These are phyloP conservation scores for Thymelicus lineola DNA, from an alignment of 2,888 invertebrate species.

Conservation along the genomic window DNA sequence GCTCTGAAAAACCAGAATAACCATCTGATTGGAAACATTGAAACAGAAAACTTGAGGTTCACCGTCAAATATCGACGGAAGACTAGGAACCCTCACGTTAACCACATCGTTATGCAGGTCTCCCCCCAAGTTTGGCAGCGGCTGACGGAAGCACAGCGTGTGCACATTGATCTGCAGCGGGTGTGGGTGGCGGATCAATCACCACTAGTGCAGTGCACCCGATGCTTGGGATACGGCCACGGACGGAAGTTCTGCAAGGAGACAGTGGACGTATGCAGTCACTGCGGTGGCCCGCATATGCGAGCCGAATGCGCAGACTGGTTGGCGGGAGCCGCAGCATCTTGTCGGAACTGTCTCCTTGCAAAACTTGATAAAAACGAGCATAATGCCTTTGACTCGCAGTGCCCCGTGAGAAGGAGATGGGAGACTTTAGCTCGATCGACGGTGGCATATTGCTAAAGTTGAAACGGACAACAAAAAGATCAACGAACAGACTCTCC, in stretches of 20 bases:
- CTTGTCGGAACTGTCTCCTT: neutral
- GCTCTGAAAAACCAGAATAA: no score
- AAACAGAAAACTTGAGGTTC: no score
- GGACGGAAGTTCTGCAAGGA: neutral
- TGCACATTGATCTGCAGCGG: neutral
- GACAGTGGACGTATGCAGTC: no score
- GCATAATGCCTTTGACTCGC: neutral
- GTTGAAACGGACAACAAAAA: neutral
- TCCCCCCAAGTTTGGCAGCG: no score
- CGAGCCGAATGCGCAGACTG: neutral
- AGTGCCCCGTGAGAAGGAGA: neutral
- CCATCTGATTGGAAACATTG: no score
- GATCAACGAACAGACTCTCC: no score
- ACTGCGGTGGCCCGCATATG: no score
- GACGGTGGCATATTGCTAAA: neutral
- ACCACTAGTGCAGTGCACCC: neutral
- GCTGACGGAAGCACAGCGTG: no score
- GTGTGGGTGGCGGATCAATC: neutral
- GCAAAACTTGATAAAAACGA: neutral
- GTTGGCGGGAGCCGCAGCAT: neutral
- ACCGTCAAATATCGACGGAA: no score
- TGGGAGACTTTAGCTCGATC: neutral
- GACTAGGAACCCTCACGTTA: no score
- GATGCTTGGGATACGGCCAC: slow-evolving; percentile 9
- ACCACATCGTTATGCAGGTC: no score